Evolutionary conservation across 2,113 vertebrate genomes (phyloP).

Genomic region (Ibidorhyncha struthersii): DNA sequence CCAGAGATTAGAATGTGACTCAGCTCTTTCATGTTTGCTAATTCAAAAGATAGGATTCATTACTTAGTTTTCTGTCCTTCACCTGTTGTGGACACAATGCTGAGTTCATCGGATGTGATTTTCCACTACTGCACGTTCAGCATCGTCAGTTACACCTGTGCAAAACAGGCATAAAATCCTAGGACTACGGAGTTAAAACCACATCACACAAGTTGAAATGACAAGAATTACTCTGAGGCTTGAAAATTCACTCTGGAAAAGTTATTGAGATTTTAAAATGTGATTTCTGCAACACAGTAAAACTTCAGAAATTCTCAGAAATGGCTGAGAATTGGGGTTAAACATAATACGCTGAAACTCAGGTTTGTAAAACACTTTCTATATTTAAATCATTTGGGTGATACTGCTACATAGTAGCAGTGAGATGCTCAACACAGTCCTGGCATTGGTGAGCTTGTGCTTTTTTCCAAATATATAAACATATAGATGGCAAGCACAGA

Average conservation of each 20-base stretch:
- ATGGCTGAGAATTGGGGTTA: neutral
- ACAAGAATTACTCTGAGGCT: neutral
- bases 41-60: neutral
- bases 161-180: neutral
- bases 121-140: neutral
- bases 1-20: neutral
- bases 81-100: neutral
- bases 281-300: neutral
- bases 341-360: neutral
- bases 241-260: neutral
- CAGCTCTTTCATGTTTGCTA: neutral
- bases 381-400: neutral
- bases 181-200: neutral
- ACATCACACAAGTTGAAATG: neutral
- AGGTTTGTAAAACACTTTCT: neutral
- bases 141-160: neutral
- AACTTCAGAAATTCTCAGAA: neutral
- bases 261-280: neutral
- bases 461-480: neutral
- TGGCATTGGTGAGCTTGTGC: fast-evolving
- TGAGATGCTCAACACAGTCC: neutral
- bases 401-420: neutral
- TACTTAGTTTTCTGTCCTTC: neutral
- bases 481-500: neutral
- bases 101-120: neutral